A percentile compares a stretch with the other conserved stretches of the same genome.
Conservation (phyloP, 2,113 vertebrate genomes). For the Patagioenas fasciata region DNA sequence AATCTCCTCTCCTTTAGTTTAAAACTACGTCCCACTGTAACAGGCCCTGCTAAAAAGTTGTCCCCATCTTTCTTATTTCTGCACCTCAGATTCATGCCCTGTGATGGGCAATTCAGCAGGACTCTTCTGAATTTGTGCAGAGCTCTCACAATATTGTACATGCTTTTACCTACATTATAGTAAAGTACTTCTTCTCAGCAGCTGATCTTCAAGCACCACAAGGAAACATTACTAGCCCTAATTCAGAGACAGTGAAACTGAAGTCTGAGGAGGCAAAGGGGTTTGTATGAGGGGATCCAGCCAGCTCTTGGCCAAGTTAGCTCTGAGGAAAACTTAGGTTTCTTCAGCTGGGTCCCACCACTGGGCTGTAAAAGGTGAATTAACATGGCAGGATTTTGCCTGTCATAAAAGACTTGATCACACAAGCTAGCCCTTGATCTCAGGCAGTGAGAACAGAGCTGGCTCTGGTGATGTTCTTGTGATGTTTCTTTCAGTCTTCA, state of each 20-base stretch:
- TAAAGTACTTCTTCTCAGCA: not conserved
- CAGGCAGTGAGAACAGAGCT: not conserved
- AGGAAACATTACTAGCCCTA: not conserved
- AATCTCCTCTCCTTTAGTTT: too few relatives aligned
- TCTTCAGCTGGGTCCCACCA: not conserved
- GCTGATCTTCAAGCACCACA: not conserved
- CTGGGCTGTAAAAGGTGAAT: not conserved
- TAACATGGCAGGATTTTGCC: not conserved
- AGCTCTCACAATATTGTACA: not conserved
- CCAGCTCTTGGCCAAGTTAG: not conserved
- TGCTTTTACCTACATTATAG: not conserved
- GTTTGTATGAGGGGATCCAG: not conserved
- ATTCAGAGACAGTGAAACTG: not conserved
- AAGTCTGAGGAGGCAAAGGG: not conserved
- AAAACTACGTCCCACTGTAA: too few relatives aligned
- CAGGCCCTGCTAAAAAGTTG: too few relatives aligned
- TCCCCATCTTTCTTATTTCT: not conserved
- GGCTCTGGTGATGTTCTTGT: not conserved
- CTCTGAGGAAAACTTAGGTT: not conserved
- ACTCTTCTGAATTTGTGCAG: not conserved
- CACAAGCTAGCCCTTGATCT: not conserved
- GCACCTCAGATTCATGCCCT: accelerated
- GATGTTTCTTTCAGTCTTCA: not conserved
- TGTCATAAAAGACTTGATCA: not conserved
- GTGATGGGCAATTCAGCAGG: not conserved